Percentiles rank a stretch among this genome's conserved stretches.
These are phyloP conservation scores for Deilephila elpenor DNA, from an alignment of 2,888 invertebrate genomes.

Conservation along the genomic window DNA sequence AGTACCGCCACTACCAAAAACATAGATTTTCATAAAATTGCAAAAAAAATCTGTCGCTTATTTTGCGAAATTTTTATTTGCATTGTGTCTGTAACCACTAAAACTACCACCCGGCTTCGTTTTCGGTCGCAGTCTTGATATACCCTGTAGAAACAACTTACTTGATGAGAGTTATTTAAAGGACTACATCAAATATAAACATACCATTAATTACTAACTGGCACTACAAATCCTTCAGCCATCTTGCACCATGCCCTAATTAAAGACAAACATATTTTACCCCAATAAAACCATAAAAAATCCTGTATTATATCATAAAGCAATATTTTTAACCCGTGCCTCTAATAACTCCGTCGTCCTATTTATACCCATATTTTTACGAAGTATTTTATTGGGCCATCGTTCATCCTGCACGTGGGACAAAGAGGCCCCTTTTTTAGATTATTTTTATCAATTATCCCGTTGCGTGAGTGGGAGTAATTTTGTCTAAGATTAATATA, in stretches of 20 bases:
- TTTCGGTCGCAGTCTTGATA: too few species aligned
- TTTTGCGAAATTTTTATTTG: too few species aligned
- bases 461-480: conserved; percentile 25
- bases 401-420: conserved; percentile 55
- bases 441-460: conserved; percentile 29
- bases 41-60: too few species aligned
- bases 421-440: conserved; percentile 29
- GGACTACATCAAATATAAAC: too few species aligned
- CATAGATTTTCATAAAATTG: too few species aligned
- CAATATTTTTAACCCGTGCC: conserved; percentile 53
- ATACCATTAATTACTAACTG: not conserved
- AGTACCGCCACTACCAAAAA: too few species aligned
- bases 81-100: too few species aligned
- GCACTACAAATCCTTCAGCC: not conserved
- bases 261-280: conserved; percentile 1
- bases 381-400: conserved; percentile 64
- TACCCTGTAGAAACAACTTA: too few species aligned
- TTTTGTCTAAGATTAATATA: conserved; percentile 16
- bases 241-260: not conserved
- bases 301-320: conserved; percentile 40
- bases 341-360: conserved; percentile 56
- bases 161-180: too few species aligned
- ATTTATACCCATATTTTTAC: conserved; percentile 66
- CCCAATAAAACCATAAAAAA: conserved; percentile 7
- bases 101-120: too few species aligned